Evolutionary conservation across 2,888 invertebrate species (phyloP), one percentile per base, ranked within the genome.

Genomic region (Rhamnusium bicolor): DNA sequence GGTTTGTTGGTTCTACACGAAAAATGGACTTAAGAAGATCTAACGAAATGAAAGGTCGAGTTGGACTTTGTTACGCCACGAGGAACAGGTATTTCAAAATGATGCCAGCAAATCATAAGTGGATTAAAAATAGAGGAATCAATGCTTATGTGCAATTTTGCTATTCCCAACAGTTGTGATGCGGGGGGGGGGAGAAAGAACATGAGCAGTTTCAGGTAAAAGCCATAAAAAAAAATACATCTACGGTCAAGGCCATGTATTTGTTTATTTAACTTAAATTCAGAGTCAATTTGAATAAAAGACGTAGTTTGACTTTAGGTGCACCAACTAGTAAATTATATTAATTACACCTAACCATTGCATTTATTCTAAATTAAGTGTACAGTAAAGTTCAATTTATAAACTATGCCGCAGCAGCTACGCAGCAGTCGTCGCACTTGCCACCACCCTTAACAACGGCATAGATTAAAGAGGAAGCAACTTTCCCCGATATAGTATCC

Each of bases 51-150:
- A 83, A 91, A 97, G 6, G 93, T 95, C 6, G 94, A 97, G 77
- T 90, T 98, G 76, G 98, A 98, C n/a, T n/a, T n/a, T n/a, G 84
- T 98, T 98, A 88, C 95, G 96, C 82, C n/a, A n/a, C n/a, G n/a
- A n/a, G n/a, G 95, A 98, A 32, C 98, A 98, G 86, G 89, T 98
- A 58, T 95, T 98, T 86, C 96, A 98, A 89, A 95, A 95, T 80
- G 98, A 98, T 87, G 98, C 98, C 24, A 95, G 96, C 98, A 98
- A 90, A 98, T 98, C 4, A 94, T 98, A 56, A 96, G 95, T 81
- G 98, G 98, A 98, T 98, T 99, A 79, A 92, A 97, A 21, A 98
- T 98, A 89, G 98, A 98, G 1, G 98, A 99, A 86, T 96, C 97
- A 3, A 98, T 98, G 97, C 88, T 99, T 79, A 93, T 95, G 72